Evolutionary conservation across 2,888 invertebrate species (phyloP), one percentile per base, ranked within the genome.

Genomic region (Drosophila leonis): DNA sequence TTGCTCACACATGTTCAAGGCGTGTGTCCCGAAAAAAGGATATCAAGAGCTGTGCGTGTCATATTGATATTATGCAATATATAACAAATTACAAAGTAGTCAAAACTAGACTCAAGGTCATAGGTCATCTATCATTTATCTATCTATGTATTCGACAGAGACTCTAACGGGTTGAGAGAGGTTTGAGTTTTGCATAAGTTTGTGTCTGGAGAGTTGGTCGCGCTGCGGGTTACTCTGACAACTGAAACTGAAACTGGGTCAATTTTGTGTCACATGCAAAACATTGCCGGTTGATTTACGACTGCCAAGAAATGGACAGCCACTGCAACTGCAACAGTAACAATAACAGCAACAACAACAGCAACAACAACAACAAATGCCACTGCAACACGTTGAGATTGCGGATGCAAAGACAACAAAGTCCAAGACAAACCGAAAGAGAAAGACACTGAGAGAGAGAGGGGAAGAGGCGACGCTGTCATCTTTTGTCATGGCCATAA

Each of bases 261-360:
- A 70, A 63, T 54, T 59, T 64, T 52, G 49, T 75, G 87, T 87
- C 72, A 78, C 76, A 84, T 84, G 87, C 78, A 83, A 83, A 87
- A 76, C 82, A 73, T 66, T 54, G 72, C 49, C 57, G 42, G 27
- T 78, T 85, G 84, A 85, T 85, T 85, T 85, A 85, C 78, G 82
- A 85, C 78, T 72, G 72, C 65, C 65, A 57, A 64, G 73, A 69
- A 82, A 60, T 51, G 42, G 54, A 44, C 62, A 59, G 63, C 37
- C 60, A 70, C 41, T 18, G 59, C 35, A 60, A 66, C 51, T 46
- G 55, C 54, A 64, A 72, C 29, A 64, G 65, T 55, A 65, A 54
- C 60, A 49, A 35, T 48, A 62, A 69, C 63, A n/a, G n/a, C n/a
- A 49, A 15, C 31, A 48, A n/a, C 66, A 65, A 49, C 60, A 49